These are phyloP conservation scores for Thymelicus acteon DNA, from an alignment of 2,888 invertebrate genomes.

Conservation along the genomic window DNA sequence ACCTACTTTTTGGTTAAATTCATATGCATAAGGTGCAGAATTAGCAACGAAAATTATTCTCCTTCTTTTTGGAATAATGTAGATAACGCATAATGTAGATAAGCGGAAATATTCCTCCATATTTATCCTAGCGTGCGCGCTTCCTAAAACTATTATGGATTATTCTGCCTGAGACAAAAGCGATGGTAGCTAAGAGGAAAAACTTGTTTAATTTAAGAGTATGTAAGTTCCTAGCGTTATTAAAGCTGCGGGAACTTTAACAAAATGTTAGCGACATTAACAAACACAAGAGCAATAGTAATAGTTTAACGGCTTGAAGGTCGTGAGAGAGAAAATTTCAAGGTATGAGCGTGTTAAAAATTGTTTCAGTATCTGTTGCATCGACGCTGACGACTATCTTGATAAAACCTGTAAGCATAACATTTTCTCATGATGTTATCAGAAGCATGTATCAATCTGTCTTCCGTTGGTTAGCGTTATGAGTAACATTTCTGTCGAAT, in stretches of 20 bases:
- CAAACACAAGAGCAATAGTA: constrained; percentile 37
- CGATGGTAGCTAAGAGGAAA: constrained; percentile 33
- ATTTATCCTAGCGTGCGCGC: constrained; percentile 4
- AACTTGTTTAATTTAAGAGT: constrained; percentile 48
- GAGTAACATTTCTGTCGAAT: too few species aligned
- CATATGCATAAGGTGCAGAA: too few species aligned
- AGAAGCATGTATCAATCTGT: too few species aligned
- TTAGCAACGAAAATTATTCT: not conserved
- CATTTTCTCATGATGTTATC: too few species aligned
- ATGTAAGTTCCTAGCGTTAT: constrained; percentile 39
- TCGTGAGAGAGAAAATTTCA: constrained; percentile 37
- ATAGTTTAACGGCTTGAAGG: constrained; percentile 38
- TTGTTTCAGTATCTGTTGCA: too few species aligned
- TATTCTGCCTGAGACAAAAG: constrained; percentile 20
- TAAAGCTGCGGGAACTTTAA: constrained; percentile 42
- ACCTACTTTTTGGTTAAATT: too few species aligned
- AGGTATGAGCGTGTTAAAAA: constrained; percentile 30
- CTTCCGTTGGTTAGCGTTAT: too few species aligned
- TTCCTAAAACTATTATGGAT: constrained; percentile 22
- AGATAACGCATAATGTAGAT: not conserved
- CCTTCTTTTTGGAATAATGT: constrained; percentile 1
- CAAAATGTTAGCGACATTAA: constrained; percentile 46
- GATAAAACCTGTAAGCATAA: too few species aligned
- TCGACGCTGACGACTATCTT: too few species aligned
- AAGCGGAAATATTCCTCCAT: not conserved